phyloP scores from a whole-genome alignment of 2,888 invertebrate genomes.

The Neoscelio sp. region DNA sequence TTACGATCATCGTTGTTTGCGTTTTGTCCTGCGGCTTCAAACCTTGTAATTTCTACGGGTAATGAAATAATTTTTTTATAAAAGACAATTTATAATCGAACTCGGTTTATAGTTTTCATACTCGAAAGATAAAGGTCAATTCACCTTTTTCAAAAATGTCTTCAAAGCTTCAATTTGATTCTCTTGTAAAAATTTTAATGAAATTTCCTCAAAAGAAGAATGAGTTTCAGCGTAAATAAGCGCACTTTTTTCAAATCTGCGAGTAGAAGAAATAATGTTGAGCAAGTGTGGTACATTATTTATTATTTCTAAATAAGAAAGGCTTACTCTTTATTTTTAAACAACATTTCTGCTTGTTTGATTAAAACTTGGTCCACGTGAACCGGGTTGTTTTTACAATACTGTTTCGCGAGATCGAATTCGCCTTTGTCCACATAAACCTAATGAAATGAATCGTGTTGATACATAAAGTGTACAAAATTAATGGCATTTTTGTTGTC shows the following conservation, averaged over 20 bases:
- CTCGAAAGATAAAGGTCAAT: neutral
- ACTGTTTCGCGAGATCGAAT: slow-evolving; percentile 94
- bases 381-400: slow-evolving; percentile 91
- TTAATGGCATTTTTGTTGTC: too few relatives aligned
- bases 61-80: slow-evolving; percentile 43
- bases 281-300: neutral
- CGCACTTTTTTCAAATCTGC: slow-evolving; percentile 91
- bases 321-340: slow-evolving; percentile 88
- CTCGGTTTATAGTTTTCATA: neutral
- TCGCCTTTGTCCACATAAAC: slow-evolving; percentile 94
- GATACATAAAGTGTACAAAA: too few relatives aligned
- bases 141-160: slow-evolving; percentile 87
- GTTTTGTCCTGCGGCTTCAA: slow-evolving; percentile 91
- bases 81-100: too few relatives aligned
- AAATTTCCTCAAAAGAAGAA: slow-evolving; percentile 96
- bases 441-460: too few relatives aligned
- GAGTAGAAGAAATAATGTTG: neutral
- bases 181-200: slow-evolving; percentile 94
- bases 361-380: slow-evolving; percentile 93
- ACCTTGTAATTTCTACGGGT: slow-evolving; percentile 89
- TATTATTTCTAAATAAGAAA: slow-evolving; percentile 7
- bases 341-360: slow-evolving; percentile 94
- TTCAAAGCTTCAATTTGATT: slow-evolving; percentile 94
- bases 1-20: slow-evolving; percentile 95
- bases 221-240: slow-evolving; percentile 94